Evolutionary conservation across 2,113 vertebrate species (phyloP).

Genomic region (Psammodynastes pulverulentus): DNA sequence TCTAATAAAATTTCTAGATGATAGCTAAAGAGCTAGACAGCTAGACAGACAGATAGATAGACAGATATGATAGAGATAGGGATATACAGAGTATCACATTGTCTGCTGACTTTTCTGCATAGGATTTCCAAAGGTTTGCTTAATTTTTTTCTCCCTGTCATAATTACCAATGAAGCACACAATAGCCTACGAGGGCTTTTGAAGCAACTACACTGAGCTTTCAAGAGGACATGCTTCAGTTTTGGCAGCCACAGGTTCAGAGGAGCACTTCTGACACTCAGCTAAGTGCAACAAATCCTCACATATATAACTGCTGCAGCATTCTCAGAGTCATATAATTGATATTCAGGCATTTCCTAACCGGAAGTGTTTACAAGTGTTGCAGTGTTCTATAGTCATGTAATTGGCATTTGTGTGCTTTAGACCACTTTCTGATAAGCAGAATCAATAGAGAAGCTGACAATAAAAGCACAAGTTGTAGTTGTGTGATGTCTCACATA

Average conservation of each 20-base stretch:
- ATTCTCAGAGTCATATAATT: not conserved
- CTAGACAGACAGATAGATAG: not conserved
- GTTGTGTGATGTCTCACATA: not conserved
- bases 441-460: not conserved
- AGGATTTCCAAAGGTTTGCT: not conserved
- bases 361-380: not conserved
- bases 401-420: not conserved
- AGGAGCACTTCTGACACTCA: not conserved
- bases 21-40: too few relatives aligned
- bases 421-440: not conserved
- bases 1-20: not conserved
- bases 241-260: not conserved
- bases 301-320: not conserved
- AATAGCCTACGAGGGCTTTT: not conserved
- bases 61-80: not conserved
- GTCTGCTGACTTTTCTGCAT: not conserved
- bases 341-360: not conserved
- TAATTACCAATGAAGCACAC: not conserved
- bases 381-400: not conserved
- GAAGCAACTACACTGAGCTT: not conserved
- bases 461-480: not conserved
- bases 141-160: not conserved
- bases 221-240: not conserved
- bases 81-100: not conserved
- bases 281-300: not conserved